phyloP scores from a whole-genome alignment of 2,113 vertebrate genomes.

The Ictalurus furcatus region DNA sequence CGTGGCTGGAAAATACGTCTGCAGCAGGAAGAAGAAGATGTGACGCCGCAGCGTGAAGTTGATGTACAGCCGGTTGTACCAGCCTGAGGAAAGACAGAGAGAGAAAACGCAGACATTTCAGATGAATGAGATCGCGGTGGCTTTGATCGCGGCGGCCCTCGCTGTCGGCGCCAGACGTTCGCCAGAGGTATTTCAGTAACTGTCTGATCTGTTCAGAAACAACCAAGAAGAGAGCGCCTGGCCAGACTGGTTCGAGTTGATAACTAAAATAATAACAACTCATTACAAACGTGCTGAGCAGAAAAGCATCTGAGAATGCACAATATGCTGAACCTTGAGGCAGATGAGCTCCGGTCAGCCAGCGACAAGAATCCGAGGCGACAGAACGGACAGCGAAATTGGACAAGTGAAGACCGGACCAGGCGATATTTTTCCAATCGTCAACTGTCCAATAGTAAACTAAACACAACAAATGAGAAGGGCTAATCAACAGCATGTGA shows the following conservation, averaged over 20 bases:
- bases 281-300: background rate
- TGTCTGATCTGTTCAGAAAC: background rate
- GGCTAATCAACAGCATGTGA: background rate
- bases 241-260: background rate
- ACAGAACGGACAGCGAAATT: background rate
- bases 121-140: background rate
- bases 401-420: background rate
- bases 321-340: background rate
- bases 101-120: background rate
- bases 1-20: constrained; percentile 91
- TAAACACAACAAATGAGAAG: background rate
- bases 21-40: constrained; percentile 96
- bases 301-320: background rate
- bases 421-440: background rate
- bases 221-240: background rate
- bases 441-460: background rate
- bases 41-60: constrained; percentile 89
- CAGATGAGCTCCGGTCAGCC: background rate
- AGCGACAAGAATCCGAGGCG: background rate
- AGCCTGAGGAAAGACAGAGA: constrained; percentile 72
- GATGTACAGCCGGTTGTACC: constrained; percentile 95
- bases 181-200: background rate
- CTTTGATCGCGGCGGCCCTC: background rate
- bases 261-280: background rate
- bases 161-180: background rate